Conservation (phyloP, 2,888 invertebrate species). For the Slavum lentiscoides region DNA sequence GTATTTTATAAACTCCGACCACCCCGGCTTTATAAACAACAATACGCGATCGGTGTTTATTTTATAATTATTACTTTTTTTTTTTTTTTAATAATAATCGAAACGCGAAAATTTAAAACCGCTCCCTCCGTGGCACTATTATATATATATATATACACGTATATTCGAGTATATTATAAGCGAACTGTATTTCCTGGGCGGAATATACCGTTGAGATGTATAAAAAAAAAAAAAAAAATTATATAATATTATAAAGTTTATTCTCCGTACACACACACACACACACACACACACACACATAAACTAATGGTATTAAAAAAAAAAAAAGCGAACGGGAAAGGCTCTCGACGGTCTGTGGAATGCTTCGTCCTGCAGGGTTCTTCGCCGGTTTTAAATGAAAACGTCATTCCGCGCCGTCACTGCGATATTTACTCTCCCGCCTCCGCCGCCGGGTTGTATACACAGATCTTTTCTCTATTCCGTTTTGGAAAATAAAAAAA, state of each 20-base stretch:
- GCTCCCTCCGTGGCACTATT: too few species aligned
- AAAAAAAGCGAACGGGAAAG: not conserved
- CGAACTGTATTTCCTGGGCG: too few species aligned
- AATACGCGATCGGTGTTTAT: not conserved
- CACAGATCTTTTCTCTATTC: not conserved
- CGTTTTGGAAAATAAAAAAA: constrained; percentile 16
- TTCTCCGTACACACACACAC: not conserved
- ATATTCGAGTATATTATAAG: too few species aligned
- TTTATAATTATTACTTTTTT: not conserved
- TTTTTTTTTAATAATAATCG: too few species aligned
- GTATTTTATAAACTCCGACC: not conserved
- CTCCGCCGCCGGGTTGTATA: not conserved
- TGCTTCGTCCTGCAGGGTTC: constrained; percentile 4
- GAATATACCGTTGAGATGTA: not conserved
- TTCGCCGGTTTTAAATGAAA: constrained; percentile 34
- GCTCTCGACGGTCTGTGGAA: constrained; percentile 7
- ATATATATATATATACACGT: too few species aligned
- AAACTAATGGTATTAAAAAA: constrained; percentile 35
- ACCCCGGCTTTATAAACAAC: not conserved
- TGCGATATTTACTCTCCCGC: constrained; percentile 7
- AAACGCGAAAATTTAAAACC: too few species aligned
- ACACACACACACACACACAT: not conserved
- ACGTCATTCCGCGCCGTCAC: constrained; percentile 14
- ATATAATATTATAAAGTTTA: not conserved
- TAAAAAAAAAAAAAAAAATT: too few species aligned